Evolutionary conservation across 2,888 invertebrate species (phyloP), one percentile per base, ranked within the genome.

Genomic region (Apantesis nais): DNA sequence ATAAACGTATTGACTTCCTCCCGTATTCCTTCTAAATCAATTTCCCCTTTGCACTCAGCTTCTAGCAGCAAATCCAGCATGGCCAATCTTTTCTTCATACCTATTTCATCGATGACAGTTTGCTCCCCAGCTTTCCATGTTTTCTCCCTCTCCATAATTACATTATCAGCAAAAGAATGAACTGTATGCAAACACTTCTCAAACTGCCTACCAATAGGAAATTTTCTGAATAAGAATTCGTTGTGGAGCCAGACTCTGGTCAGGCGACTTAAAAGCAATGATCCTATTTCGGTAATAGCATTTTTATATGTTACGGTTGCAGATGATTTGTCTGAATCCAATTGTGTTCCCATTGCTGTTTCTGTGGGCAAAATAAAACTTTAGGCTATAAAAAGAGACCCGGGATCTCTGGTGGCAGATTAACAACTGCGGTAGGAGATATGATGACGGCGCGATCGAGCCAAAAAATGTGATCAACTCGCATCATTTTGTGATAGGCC

Each of bases 1-100:
- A 97, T 97, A 81, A 97, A 97, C 0, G 97, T 97, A 80, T 97
- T 96, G 0, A 97, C 97, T 92, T 97, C 97, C 82, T 97, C 96
- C 67, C 96, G 93, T 71, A 97, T 96, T 52, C 97, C 97, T 62
- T 96, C 90, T 76, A 96, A 91, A 62, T 95, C 96, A 34, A 97
- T 91, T 75, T 95, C 91, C 11, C 96, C 96, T 74, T 96, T 95
- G 55, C 93, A 93, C 79, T 95, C 96, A 1, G 96, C 95, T 72
- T 96, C 96, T 12, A 97, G 82, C 22, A 97, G 83, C 22, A 97
- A 90, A 88, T 97, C 97, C 72, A 97, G 88, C 86, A 97, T 96
- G 0, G 96, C 96, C 85, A 96, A 90, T 83, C 96, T 95, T 75
- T 94, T 96, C 74, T 95, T 95, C 0, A 52, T 70, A 0, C 80